A percentile compares a stretch with the other conserved stretches of the same genome.
These are phyloP conservation scores for Knipowitschia caucasica DNA, from an alignment of 2,797 vertebrate genomes.

Conservation along the genomic window DNA sequence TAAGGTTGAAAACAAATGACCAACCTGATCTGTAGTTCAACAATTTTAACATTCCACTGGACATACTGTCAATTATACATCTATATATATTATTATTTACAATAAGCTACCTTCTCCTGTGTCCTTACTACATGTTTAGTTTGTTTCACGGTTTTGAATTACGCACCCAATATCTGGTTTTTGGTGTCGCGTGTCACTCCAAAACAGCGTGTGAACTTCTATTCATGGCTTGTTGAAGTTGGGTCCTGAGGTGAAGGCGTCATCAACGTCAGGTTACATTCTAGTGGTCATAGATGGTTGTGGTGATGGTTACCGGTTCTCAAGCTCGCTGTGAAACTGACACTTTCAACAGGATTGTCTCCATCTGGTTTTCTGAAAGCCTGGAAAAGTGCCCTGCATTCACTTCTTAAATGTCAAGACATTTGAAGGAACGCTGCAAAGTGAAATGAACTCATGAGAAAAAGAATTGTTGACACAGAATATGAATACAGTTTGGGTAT, in stretches of 20 bases:
- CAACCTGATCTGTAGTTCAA: too few species aligned
- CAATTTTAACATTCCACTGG: too few species aligned
- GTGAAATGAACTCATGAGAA: conserved; percentile 48
- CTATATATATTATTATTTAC: neutral
- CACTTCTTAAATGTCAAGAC: conserved; percentile 63
- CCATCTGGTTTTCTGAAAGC: conserved; percentile 36
- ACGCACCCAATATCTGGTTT: conserved; percentile 30
- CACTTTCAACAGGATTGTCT: conserved; percentile 26
- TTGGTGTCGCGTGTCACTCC: conserved; percentile 37
- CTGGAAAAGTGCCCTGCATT: conserved; percentile 16
- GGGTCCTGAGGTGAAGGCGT: conserved; percentile 45
- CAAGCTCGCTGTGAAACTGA: conserved; percentile 22
- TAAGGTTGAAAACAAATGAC: too few species aligned
- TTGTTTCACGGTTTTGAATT: conserved; percentile 16
- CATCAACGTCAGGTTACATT: conserved; percentile 34
- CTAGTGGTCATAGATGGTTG: neutral
- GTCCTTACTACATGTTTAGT: conserved; percentile 1
- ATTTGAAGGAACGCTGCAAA: conserved; percentile 49
- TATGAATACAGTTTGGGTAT: conserved; percentile 55
- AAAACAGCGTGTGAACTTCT: conserved; percentile 25
- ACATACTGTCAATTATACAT: neutral
- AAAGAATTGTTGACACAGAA: conserved; percentile 42
- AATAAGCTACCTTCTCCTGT: too few species aligned
- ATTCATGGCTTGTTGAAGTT: conserved; percentile 39
- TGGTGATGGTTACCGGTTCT: neutral